Evolutionary conservation across 2,888 invertebrate species (phyloP), one percentile per base, ranked within the genome.

Genomic region (Conchocele bisecta): DNA sequence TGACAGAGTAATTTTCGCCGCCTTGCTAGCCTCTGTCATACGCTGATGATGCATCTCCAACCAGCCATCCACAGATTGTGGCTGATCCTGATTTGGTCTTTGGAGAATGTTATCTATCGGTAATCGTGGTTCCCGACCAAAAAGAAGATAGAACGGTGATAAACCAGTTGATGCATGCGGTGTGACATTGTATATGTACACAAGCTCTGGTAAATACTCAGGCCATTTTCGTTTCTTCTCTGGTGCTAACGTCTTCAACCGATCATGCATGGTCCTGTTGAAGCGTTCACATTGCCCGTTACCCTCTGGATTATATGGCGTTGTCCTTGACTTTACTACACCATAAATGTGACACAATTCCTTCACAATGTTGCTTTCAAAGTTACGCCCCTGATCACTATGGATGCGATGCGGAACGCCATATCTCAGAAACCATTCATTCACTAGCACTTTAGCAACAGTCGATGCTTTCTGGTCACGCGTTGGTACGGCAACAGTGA

Each of bases 211-310:
- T n/a, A 81, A 35, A 17, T 64, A 54, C n/a, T 66, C 54, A 1
- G 78, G 72, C 79, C 78, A 82, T 28, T 60, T 59, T 5, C 44
- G 17, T 54, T 79, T 80, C 35, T 66, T 13, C 13, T 64, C 58
- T 31, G 58, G 53, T 24, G 58, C 46, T 5, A 81, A 51, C 9
- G 73, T 69, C 0, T 67, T 53, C 4, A 81, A 39, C 42, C 80
- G 50, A 24, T 79, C 54, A 28, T 76, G 76, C 6, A 82, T 26
- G 0, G 76, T 76, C 1, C 75, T 11, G 58, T 82, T 79, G 46
- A 83, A 81, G 7, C 79, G 28, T 61, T 83, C 75, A 46, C 78
- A 79, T 17, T 78, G 69, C 2, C 65, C 66, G 39, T 82, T 79
- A 3, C 79, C 77, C 41, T 66, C 26, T 13, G 79, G 81, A 33